Conservation (phyloP, 2,113 vertebrate species). For the Oreotrochilus melanogaster region DNA sequence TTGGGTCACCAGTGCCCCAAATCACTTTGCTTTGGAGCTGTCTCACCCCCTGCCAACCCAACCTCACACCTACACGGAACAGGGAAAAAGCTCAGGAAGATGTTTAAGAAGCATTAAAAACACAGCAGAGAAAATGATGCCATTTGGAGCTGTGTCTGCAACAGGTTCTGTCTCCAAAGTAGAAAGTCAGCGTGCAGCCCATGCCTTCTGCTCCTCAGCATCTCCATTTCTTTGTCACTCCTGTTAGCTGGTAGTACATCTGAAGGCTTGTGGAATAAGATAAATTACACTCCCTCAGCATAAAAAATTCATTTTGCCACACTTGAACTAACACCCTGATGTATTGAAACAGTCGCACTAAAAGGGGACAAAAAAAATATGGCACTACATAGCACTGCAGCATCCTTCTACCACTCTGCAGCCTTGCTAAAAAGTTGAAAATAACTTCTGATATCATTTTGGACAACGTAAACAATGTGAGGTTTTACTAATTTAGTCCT, state of each 20-base stretch:
- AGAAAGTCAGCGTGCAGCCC: not conserved
- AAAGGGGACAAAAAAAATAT: not conserved
- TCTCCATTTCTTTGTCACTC: not conserved
- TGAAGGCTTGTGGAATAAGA: not conserved
- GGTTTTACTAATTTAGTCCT: not conserved
- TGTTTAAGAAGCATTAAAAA: not conserved
- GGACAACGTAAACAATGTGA: not conserved
- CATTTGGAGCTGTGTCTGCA: not conserved
- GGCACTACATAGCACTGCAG: fast-evolving
- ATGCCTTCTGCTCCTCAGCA: no score
- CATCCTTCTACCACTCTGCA: not conserved
- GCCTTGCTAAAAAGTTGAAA: not conserved
- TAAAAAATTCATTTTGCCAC: not conserved
- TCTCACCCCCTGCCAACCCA: not conserved
- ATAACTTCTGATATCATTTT: not conserved
- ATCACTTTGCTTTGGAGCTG: not conserved
- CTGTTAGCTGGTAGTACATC: not conserved
- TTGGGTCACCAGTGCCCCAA: not conserved
- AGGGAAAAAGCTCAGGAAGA: not conserved
- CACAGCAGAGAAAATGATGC: no score
- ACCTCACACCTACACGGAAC: not conserved
- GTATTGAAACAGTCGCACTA: not conserved
- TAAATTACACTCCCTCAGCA: not conserved
- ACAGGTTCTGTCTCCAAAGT: not conserved
- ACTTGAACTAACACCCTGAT: not conserved